A percentile compares a stretch with the other conserved stretches of the same genome.
phyloP scores from a whole-genome alignment of 2,113 vertebrate genomes.

The Verasper variegatus region DNA sequence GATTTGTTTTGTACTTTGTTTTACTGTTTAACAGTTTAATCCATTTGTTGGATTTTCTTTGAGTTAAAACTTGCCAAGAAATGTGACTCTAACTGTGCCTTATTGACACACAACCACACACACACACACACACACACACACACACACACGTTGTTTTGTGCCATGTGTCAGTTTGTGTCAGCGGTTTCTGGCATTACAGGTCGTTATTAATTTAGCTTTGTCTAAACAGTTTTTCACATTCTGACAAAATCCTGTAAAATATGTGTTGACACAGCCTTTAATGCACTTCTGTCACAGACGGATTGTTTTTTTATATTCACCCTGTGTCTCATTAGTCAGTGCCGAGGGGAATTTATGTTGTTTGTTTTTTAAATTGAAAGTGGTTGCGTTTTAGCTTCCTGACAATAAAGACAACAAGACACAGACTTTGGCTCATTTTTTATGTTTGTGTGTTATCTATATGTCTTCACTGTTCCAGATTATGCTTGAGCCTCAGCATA shows the following conservation, averaged over 20 bases:
- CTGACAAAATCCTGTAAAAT: slow-evolving; percentile 21
- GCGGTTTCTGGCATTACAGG: background rate
- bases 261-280: slow-evolving; percentile 38
- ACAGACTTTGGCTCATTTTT: background rate
- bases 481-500: slow-evolving; percentile 5
- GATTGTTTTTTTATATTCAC: slow-evolving; percentile 28
- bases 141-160: slow-evolving; percentile 4
- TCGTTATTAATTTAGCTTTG: background rate
- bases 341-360: slow-evolving; percentile 70
- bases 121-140: background rate
- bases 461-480: background rate
- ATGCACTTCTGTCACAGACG: slow-evolving; percentile 27
- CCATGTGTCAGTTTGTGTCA: background rate
- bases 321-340: slow-evolving; percentile 77
- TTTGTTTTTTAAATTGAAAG: slow-evolving; percentile 25
- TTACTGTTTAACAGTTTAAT: slow-evolving; percentile 34
- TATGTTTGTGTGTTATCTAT: background rate
- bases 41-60: slow-evolving; percentile 38
- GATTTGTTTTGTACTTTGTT: slow-evolving; percentile 41
- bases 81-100: slow-evolving; percentile 82
- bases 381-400: slow-evolving; percentile 95
- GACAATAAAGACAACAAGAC: slow-evolving; percentile 54
- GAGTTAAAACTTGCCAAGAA: slow-evolving; percentile 39
- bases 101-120: slow-evolving; percentile 78
- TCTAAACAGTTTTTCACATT: slow-evolving; percentile 3